Evolutionary conservation across 2,113 vertebrate genomes (phyloP), one percentile per base, ranked within the genome.

Genomic region (Sprattus sprattus): DNA sequence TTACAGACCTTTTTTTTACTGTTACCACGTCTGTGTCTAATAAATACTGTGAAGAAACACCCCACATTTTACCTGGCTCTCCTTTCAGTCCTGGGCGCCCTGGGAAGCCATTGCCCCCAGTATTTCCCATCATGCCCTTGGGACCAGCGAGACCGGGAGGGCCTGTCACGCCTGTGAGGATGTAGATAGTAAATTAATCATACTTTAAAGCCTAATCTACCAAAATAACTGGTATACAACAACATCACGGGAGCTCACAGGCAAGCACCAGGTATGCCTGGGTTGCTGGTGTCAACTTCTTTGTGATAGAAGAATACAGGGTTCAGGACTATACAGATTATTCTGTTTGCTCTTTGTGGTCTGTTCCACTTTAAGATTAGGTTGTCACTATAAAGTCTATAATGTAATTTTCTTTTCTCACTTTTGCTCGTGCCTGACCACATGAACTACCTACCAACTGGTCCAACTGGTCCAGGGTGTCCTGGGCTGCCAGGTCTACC

Each of bases 41-140:
- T 0, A 60, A 3, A 15, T 6, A 60, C 54, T 4, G 1, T 39
- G 39, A 39, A 39, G 39, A 39, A 39, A 39, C 39, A 39, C 2
- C 2, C 2, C 39, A 1, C 39, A 5, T 11, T 89, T 86, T 91
- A 94, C 97, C 93, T 57, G 85, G 90, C 28, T 96, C 95, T 92
- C 97, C 97, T 84, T 96, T 97, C 88, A 89, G 85, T 81, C 97
- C 97, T 0, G 90, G 83, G 44, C 89, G 91, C 18, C 97, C 97
- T 86, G 96, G 96, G 90, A 96, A 91, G 39, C 96, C 97, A 90
- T 97, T 96, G 3, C 0, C 81, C 32, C 97, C 97, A 88, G 95
- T 95, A 86, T 60, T 78, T 44, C 97, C 97, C 90, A 94, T 96
- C 57, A 89, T 89, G 88, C 97, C 97, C 88, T 81, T 54, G 88